These are phyloP conservation scores for Gisinianus flammeolus DNA, from an alignment of 2,888 invertebrate species.

Conservation along the genomic window DNA sequence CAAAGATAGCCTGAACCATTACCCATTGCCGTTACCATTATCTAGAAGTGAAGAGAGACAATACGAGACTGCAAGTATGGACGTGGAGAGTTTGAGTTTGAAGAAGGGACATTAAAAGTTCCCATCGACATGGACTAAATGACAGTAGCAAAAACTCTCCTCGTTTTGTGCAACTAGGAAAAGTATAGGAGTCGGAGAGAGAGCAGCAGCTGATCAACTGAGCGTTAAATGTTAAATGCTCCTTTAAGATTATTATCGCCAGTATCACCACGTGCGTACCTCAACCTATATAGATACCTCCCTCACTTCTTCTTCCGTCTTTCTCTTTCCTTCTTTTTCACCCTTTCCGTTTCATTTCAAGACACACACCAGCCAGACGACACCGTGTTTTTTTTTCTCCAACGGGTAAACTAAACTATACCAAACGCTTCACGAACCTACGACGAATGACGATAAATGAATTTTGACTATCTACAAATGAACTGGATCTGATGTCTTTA, in stretches of 20 bases:
- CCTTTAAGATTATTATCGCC: constrained; percentile 31
- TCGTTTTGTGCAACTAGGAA: background rate
- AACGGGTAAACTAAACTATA: background rate
- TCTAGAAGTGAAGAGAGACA: constrained; percentile 1
- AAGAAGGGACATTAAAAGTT: constrained; percentile 8
- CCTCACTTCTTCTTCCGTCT: background rate
- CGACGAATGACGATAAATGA: background rate
- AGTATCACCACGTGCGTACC: constrained; percentile 34
- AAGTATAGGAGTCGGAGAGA: background rate
- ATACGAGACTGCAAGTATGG: background rate
- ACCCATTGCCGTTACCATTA: constrained; percentile 6
- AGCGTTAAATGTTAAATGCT: constrained; percentile 39
- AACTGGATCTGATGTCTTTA: background rate
- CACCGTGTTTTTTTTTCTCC: background rate
- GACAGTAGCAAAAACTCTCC: background rate
- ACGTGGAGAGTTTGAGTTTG: background rate
- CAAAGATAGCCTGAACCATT: background rate
- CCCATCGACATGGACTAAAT: background rate
- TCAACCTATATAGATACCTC: constrained; percentile 1
- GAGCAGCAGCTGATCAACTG: constrained; percentile 26
- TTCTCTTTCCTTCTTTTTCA: background rate
- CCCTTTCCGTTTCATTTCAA: background rate
- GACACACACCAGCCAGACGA: background rate
- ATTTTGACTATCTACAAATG: constrained; percentile 10
- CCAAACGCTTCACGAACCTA: background rate